phyloP scores from a whole-genome alignment of 2,888 invertebrate genomes.

The Athalia circularis region DNA sequence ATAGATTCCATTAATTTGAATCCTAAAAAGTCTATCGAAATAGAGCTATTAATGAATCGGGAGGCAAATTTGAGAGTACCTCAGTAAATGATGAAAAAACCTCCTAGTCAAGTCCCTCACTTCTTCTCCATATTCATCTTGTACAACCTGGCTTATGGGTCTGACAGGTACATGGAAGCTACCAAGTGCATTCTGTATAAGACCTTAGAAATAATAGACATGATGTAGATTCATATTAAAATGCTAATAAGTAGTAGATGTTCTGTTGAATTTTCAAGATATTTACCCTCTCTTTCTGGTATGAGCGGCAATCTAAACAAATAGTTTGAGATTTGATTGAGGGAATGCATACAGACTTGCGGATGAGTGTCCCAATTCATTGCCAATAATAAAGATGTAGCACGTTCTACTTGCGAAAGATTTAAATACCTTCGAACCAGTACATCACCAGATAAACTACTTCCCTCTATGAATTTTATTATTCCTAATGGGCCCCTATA shows the following conservation, averaged over 20 bases:
- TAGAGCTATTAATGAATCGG: constrained; percentile 11
- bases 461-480: constrained; percentile 76
- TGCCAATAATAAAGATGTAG: constrained; percentile 80
- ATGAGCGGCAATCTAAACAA: constrained; percentile 79
- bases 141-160: constrained; percentile 80
- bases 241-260: background rate
- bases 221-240: background rate
- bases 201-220: constrained; percentile 54
- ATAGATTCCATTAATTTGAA: background rate
- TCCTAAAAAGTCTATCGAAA: background rate
- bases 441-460: constrained; percentile 78
- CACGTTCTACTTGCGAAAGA: constrained; percentile 80
- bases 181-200: constrained; percentile 86
- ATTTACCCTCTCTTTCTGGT: constrained; percentile 77
- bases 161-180: constrained; percentile 85
- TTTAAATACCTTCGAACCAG: constrained; percentile 81
- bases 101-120: constrained; percentile 89
- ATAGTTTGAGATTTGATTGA: constrained; percentile 84
- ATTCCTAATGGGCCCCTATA: constrained; percentile 78
- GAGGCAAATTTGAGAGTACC: constrained; percentile 74
- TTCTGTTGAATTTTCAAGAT: background rate
- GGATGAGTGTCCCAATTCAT: constrained; percentile 90
- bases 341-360: constrained; percentile 82
- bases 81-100: constrained; percentile 90
- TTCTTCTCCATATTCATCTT: constrained; percentile 85